phyloP scores from a whole-genome alignment of 2,113 vertebrate genomes.

The Protobothrops flavoviridis region DNA sequence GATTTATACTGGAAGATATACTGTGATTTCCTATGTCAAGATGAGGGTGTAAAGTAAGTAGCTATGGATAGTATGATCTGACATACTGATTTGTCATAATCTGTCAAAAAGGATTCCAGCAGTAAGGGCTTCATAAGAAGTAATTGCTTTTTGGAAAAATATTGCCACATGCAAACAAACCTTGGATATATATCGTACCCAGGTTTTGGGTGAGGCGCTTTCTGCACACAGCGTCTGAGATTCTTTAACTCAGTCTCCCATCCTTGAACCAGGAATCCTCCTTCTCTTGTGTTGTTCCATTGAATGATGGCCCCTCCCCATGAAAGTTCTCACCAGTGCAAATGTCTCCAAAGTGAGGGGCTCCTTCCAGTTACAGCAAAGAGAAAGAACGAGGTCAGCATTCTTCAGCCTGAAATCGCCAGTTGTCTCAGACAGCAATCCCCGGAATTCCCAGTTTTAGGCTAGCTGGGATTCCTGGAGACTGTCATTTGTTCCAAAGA shows the following conservation, averaged over 20 bases:
- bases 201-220: not conserved
- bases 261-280: not conserved
- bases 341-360: not conserved
- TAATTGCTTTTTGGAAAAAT: not conserved
- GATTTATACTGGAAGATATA: not conserved
- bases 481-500: not conserved
- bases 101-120: not conserved
- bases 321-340: not conserved
- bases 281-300: not conserved
- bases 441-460: not conserved
- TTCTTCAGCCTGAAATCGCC: not conserved
- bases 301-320: not conserved
- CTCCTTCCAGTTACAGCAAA: not conserved
- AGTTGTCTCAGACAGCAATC: not conserved
- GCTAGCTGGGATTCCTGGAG: not conserved
- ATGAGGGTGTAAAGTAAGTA: not conserved
- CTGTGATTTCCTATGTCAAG: not conserved
- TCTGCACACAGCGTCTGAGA: not conserved
- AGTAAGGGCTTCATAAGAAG: not conserved
- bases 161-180: not conserved
- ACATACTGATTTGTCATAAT: not conserved
- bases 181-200: not conserved
- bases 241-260: not conserved
- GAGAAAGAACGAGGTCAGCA: not conserved
- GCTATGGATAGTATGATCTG: not conserved